phyloP scores from a whole-genome alignment of 2,113 vertebrate genomes.

The Meles meles region DNA sequence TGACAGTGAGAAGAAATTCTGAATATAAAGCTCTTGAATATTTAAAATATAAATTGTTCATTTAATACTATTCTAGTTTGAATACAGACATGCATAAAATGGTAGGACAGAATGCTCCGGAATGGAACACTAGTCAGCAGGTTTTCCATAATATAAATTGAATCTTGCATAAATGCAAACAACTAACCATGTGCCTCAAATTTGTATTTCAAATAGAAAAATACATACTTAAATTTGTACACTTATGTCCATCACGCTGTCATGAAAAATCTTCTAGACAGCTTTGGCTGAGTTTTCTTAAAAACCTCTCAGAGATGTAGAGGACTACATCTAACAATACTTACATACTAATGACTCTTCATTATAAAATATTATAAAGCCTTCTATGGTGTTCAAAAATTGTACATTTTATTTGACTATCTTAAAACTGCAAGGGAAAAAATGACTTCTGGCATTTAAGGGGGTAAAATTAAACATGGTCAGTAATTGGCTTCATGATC shows the following conservation, averaged over 20 bases:
- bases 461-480: conserved; percentile 85
- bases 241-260: not conserved
- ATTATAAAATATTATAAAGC: conserved; percentile 59
- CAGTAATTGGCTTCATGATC: conserved; percentile 85
- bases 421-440: conserved; percentile 65
- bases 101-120: conserved; percentile 61
- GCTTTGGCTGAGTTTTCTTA: not conserved
- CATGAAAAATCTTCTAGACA: conserved; percentile 21
- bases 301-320: not conserved
- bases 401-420: conserved; percentile 63
- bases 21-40: conserved; percentile 85
- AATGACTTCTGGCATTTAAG: conserved; percentile 77
- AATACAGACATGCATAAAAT: conserved; percentile 77
- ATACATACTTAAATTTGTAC: conserved; percentile 50
- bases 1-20: conserved; percentile 85
- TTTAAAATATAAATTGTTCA: conserved; percentile 84
- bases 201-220: conserved; percentile 67
- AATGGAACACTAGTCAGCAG: conserved; percentile 66
- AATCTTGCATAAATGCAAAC: conserved; percentile 71
- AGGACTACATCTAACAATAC: conserved; percentile 36
- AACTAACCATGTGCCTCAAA: conserved; percentile 66
- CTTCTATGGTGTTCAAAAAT: conserved; percentile 47
- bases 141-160: conserved; percentile 73
- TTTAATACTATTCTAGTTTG: conserved; percentile 82
- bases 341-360: conserved; percentile 40